These are phyloP conservation scores for Sphaerophoria taeniata DNA, from an alignment of 2,888 invertebrate species.

Conservation along the genomic window DNA sequence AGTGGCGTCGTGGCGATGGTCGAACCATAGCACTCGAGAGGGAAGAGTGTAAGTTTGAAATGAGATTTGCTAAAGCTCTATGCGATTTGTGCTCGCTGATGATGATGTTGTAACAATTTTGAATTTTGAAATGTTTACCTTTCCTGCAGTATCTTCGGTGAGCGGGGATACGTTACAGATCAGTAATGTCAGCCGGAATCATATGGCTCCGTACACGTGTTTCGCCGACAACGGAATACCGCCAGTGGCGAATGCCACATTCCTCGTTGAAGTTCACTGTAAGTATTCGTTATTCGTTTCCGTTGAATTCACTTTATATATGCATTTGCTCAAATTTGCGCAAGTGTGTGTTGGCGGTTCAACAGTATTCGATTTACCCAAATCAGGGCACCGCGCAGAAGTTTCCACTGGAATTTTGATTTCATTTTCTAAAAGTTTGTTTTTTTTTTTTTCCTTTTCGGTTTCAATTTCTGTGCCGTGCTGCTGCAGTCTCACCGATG, in stretches of 20 bases:
- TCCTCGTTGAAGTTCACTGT: slow-evolving; percentile 95
- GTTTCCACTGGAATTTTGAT: slow-evolving; percentile 61
- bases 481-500: slow-evolving; percentile 90
- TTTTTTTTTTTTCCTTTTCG: slow-evolving; percentile 11
- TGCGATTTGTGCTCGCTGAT: slow-evolving; percentile 31
- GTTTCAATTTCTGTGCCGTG: slow-evolving; percentile 65
- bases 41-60: slow-evolving; percentile 85
- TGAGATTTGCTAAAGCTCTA: slow-evolving; percentile 38
- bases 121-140: slow-evolving; percentile 41
- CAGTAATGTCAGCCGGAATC: slow-evolving; percentile 87
- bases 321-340: background rate
- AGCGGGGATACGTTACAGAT: slow-evolving; percentile 91
- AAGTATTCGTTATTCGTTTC: slow-evolving; percentile 83
- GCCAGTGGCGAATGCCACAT: slow-evolving; percentile 91
- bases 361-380: slow-evolving; percentile 50
- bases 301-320: background rate
- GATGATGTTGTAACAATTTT: slow-evolving; percentile 46
- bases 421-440: slow-evolving; percentile 14
- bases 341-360: background rate
- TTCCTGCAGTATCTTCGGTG: slow-evolving; percentile 86
- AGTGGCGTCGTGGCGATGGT: slow-evolving; percentile 89
- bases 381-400: slow-evolving; percentile 34
- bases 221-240: slow-evolving; percentile 93
- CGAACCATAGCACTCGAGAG: slow-evolving; percentile 86
- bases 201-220: slow-evolving; percentile 90